phyloP scores from a whole-genome alignment of 2,797 vertebrate genomes.

The Gallinago solitaria region DNA sequence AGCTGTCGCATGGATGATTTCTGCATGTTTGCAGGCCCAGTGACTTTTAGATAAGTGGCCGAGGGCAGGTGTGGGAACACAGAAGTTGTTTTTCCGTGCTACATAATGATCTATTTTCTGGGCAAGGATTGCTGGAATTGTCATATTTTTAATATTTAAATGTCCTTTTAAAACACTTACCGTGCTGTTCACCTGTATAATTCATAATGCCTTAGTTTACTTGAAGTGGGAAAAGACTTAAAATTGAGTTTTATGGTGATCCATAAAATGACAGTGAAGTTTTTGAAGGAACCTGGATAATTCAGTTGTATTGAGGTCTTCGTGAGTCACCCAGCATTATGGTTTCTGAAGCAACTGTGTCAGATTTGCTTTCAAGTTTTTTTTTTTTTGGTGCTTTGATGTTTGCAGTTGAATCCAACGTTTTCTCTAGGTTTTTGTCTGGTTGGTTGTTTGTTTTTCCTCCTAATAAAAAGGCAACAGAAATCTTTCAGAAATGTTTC shows the following conservation, averaged over 20 bases:
- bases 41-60: background rate
- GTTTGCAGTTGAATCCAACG: background rate
- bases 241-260: background rate
- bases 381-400: conserved; percentile 23
- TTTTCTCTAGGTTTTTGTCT: background rate
- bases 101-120: background rate
- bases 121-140: background rate
- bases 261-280: background rate
- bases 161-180: background rate
- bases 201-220: background rate
- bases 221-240: background rate
- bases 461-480: background rate
- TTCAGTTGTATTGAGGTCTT: conserved; percentile 25
- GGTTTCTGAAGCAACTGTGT: background rate
- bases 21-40: background rate
- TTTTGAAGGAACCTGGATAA: conserved; percentile 14
- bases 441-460: background rate
- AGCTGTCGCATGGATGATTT: background rate
- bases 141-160: conserved; percentile 16
- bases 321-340: background rate
- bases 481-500: background rate
- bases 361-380: conserved; percentile 25
- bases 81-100: background rate
- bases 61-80: background rate
- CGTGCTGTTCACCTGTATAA: background rate